Base-by-base conservation (phyloP, 2,113 vertebrate species). In the Vombatus ursinus region DNA sequence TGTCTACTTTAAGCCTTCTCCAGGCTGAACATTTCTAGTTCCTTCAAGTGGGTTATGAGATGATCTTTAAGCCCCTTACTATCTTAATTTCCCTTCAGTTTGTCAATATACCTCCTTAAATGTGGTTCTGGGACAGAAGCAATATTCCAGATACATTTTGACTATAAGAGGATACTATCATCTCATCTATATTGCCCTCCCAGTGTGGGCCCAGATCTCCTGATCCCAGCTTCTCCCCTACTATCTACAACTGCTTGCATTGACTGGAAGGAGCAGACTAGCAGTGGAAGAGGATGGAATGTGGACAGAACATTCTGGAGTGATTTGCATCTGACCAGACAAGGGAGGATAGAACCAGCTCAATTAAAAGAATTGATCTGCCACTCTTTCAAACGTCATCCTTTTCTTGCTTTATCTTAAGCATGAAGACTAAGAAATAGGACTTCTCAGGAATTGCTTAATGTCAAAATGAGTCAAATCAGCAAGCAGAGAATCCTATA, bases 231-330 rank as follows among this genome's bases (percentile, higher is more conserved):
- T 90, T 23, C 54, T 96, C 28, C 28, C 31, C 28, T 31, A 68
- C 37, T 68, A 16, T 68, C 8, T 28, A 61, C 57, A 61, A 68
- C 31, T 31, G 31, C 57, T 68, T 12, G 37, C 31, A 14, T 68
- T 68, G 28, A 68, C 57, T 61, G 28, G 57, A 4, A 57, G 25
- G 26, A 57, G 9, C 8, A 9, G 25, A 54, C 24, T 54, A 54
- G 53, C 24, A 54, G 53, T 24, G 95, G 89, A 93, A 91, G 51
- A 10, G 61, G 53, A 93, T 51, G 57, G 94, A 92, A 44, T 31
- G 24, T 0, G 19, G 49, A 2, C 47, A 8, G 50, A 93, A 16
- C 94, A 6, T 48, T 48, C 1, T 49, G 91, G 89, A 92, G 25
- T 50, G 90, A 51, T 91, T 3, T 14, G 37, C 57, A 61, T 28